phyloP scores from a whole-genome alignment of 37 sponge, comb jelly and placozoan species.

The Hexactinellida sp. region DNA sequence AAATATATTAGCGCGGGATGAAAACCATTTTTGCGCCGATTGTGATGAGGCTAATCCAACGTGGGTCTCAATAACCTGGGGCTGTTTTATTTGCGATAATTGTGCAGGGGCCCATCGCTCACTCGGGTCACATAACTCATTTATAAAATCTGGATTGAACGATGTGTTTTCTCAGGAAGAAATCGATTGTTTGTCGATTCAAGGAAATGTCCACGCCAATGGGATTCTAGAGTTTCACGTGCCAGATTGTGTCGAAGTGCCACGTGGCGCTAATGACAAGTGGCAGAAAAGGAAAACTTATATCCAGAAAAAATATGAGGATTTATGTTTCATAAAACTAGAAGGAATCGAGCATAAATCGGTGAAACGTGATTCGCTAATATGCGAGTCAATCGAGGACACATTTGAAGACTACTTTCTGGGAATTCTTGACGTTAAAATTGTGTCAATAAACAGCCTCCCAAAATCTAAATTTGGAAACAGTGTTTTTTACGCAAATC shows the following conservation, averaged over 20 bases:
- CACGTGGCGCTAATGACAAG: slow-evolving; percentile 44
- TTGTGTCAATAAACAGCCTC: slow-evolving; percentile 36
- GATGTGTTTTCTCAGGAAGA: slow-evolving; percentile 56
- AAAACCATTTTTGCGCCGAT: slow-evolving; percentile 53
- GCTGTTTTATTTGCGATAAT: slow-evolving; percentile 63
- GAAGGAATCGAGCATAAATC: slow-evolving; percentile 24
- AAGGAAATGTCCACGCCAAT: slow-evolving; percentile 50
- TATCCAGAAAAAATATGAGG: slow-evolving; percentile 59
- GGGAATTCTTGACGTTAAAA: slow-evolving; percentile 42
- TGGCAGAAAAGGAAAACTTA: slow-evolving; percentile 53
- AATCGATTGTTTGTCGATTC: slow-evolving; percentile 36
- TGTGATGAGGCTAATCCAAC: slow-evolving; percentile 61
- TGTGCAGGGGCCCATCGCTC: slow-evolving; percentile 80
- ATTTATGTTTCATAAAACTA: slow-evolving; percentile 30
- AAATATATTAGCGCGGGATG: slow-evolving; percentile 27
- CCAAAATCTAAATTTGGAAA: slow-evolving; percentile 41
- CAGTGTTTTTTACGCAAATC: slow-evolving; percentile 57
- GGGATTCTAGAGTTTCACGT: slow-evolving; percentile 45
- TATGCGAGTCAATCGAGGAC: not conserved
- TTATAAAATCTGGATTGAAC: slow-evolving; percentile 45
- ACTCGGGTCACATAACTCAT: slow-evolving; percentile 60
- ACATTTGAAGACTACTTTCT: slow-evolving; percentile 25
- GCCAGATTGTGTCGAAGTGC: slow-evolving; percentile 60
- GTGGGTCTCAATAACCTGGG: slow-evolving; percentile 71
- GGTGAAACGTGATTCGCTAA: slow-evolving; percentile 32